Percentiles rank a stretch among this genome's conserved stretches.
Conservation (phyloP, 2,888 invertebrate genomes). For the Epinotia nisella region DNA sequence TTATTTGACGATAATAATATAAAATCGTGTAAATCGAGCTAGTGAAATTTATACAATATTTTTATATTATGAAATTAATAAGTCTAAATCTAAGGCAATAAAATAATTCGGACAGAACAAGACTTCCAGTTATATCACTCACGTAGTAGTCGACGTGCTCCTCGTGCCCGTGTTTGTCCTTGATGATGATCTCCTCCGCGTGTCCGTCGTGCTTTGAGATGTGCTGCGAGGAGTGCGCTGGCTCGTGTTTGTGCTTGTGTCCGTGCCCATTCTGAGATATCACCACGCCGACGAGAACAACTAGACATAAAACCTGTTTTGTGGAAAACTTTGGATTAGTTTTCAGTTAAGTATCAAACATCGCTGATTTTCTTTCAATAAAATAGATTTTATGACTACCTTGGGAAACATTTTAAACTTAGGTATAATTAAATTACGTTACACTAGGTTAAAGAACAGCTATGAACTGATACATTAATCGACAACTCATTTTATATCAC, state of each 20-base stretch:
- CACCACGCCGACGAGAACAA: constrained; percentile 43
- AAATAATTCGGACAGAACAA: no score
- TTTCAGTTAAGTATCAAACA: no score
- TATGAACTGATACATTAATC: neutral
- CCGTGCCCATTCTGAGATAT: constrained; percentile 51
- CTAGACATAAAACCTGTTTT: neutral
- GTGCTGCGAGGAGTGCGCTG: constrained; percentile 52
- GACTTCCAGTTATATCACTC: constrained; percentile 7
- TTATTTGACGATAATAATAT: no score
- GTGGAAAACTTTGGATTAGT: neutral
- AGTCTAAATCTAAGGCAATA: no score
- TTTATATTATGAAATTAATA: no score
- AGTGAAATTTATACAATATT: no score
- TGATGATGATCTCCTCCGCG: constrained; percentile 43
- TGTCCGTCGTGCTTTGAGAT: constrained; percentile 52
- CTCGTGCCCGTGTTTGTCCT: constrained; percentile 46
- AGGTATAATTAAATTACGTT: neutral
- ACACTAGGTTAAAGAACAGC: neutral
- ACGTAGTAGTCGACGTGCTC: constrained; percentile 48
- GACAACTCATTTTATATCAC: neutral
- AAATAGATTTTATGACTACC: neutral
- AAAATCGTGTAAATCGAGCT: no score
- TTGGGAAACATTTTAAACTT: constrained; percentile 1
- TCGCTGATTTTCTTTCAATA: no score
- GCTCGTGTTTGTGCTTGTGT: constrained; percentile 47